Conservation (phyloP, 2,888 invertebrate genomes). For the Notocelia uddmanniana region DNA sequence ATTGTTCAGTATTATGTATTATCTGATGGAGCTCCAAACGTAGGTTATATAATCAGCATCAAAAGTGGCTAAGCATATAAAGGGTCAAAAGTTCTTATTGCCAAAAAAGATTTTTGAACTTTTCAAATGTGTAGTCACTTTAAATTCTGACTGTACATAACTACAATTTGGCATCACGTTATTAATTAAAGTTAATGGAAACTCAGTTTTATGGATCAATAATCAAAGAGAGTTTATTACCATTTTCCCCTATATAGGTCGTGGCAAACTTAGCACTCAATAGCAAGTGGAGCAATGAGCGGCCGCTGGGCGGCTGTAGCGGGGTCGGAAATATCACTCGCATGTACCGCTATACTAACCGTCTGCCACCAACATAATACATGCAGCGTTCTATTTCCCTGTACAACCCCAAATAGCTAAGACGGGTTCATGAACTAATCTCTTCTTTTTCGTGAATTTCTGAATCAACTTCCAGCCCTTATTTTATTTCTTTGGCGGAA, state of each 20-base stretch:
- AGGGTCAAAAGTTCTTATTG: too few relatives aligned
- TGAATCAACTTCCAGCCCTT: too few relatives aligned
- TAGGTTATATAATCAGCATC: too few relatives aligned
- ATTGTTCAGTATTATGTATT: too few relatives aligned
- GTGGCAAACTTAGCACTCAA: conserved; percentile 46
- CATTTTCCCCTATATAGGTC: conserved; percentile 62
- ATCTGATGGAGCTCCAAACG: too few relatives aligned
- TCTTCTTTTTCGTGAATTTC: too few relatives aligned
- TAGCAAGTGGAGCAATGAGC: conserved; percentile 46
- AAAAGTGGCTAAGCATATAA: too few relatives aligned
- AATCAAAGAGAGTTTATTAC: conserved; percentile 55
- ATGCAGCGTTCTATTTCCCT: not conserved
- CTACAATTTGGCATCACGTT: conserved; percentile 16
- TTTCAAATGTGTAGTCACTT: too few relatives aligned
- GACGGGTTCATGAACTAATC: not conserved
- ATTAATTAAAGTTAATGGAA: conserved; percentile 49
- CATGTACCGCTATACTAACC: conserved; percentile 46
- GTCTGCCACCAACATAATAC: conserved; percentile 6
- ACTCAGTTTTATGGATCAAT: conserved; percentile 47
- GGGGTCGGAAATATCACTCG: conserved; percentile 62
- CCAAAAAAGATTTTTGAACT: too few relatives aligned
- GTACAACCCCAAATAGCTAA: not conserved
- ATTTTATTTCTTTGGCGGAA: too few relatives aligned
- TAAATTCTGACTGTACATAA: too few relatives aligned
- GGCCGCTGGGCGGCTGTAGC: conserved; percentile 39